These are phyloP conservation scores for Allacma fusca DNA, from an alignment of 2,888 invertebrate species.

Conservation along the genomic window DNA sequence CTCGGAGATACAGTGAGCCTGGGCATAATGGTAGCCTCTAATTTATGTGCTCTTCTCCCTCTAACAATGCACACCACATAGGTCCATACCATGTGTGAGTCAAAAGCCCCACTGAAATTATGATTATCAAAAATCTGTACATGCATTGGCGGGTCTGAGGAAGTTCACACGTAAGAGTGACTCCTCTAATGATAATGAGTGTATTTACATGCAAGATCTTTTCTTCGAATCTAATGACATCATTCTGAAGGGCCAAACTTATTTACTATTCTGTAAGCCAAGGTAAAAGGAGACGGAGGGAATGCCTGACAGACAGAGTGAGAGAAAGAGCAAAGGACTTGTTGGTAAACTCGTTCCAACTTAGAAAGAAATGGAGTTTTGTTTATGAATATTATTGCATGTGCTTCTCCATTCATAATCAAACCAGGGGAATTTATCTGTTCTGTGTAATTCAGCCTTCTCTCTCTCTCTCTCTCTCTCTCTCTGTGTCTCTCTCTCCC, in stretches of 20 bases:
- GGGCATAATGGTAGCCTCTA: too few relatives aligned
- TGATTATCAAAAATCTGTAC: conserved; percentile 11
- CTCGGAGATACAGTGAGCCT: too few relatives aligned
- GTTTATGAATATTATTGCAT: conserved; percentile 21
- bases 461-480: too few relatives aligned
- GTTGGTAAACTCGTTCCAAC: conserved; percentile 23
- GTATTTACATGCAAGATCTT: conserved; percentile 40
- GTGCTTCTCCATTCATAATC: neutral
- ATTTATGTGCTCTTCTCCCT: neutral
- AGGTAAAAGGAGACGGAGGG: neutral
- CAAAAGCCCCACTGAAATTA: too few relatives aligned
- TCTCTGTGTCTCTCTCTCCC: too few relatives aligned
- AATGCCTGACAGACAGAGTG: neutral
- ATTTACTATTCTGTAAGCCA: conserved; percentile 16
- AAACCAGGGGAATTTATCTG: neutral
- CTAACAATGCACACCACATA: neutral
- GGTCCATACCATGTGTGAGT: neutral
- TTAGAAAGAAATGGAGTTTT: neutral
- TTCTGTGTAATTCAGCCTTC: too few relatives aligned
- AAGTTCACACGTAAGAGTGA: conserved; percentile 37
- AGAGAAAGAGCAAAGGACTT: conserved; percentile 20
- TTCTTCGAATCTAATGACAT: conserved; percentile 38
- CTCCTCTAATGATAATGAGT: conserved; percentile 40
- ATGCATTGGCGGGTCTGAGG: conserved; percentile 14
- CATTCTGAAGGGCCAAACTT: neutral